Evolutionary conservation across 2,888 invertebrate genomes (phyloP).

Genomic region (Piscicola geometra): DNA sequence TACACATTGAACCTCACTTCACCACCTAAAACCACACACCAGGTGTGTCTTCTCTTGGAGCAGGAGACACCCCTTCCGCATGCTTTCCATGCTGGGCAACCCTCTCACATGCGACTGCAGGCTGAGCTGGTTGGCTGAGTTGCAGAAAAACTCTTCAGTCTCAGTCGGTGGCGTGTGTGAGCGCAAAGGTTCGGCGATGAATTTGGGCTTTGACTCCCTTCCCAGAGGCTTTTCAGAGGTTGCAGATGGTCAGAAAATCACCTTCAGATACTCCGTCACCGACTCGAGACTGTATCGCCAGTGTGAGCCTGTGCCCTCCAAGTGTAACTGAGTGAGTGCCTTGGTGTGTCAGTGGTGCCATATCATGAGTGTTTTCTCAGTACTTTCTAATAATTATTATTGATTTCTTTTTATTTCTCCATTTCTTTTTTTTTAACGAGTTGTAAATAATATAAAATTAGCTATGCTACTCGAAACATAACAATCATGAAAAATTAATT

Average conservation of each 20-base stretch:
- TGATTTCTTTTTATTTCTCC: no score
- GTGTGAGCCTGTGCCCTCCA: neutral
- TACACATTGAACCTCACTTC: slow-evolving; percentile 22
- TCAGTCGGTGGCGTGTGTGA: slow-evolving; percentile 23
- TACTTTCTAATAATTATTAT: no score
- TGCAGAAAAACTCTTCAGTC: slow-evolving; percentile 3
- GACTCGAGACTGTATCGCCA: neutral
- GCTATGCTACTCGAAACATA: no score
- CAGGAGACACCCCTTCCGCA: slow-evolving; percentile 30
- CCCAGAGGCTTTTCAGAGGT: neutral
- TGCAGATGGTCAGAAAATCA: neutral
- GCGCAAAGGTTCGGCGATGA: neutral
- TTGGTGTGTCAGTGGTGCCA: no score
- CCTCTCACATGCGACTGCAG: slow-evolving; percentile 42
- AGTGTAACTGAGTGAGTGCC: neutral
- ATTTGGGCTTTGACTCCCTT: neutral
- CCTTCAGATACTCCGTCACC: neutral
- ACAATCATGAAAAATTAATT: no score
- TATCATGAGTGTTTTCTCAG: no score
- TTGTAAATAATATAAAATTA: no score
- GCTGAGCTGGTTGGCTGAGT: slow-evolving; percentile 38
- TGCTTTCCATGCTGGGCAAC: slow-evolving; percentile 41
- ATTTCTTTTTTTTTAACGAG: no score
- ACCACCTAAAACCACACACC: slow-evolving; percentile 33
- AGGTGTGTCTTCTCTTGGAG: slow-evolving; percentile 38